A percentile compares a stretch with the other conserved stretches of the same genome.
phyloP scores from a whole-genome alignment of 2,888 invertebrate species.

The Hetaerina titia region DNA sequence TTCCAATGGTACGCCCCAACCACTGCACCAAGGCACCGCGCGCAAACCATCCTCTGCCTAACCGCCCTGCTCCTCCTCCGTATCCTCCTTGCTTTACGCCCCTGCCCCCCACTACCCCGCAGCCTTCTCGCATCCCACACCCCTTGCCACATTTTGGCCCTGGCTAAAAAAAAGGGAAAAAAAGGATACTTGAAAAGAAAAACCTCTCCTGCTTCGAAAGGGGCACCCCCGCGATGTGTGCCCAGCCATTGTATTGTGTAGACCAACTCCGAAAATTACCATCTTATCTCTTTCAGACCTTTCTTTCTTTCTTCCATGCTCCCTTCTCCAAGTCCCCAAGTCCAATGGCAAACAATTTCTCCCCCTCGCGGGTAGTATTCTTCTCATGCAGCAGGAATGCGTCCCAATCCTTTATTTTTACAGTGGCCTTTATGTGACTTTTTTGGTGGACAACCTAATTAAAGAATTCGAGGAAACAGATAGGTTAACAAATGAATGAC shows the following conservation, averaged over 20 bases:
- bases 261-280: constrained; percentile 35
- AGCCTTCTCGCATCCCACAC: background rate
- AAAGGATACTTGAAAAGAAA: background rate
- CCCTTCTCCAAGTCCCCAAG: background rate
- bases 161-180: background rate
- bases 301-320: background rate
- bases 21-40: background rate
- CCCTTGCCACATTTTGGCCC: background rate
- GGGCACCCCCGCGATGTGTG: constrained; percentile 33
- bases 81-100: background rate
- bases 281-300: background rate
- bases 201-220: background rate
- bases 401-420: constrained; percentile 15
- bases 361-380: background rate
- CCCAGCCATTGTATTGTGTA: constrained; percentile 32
- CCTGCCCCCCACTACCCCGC: background rate
- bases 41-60: background rate
- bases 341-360: background rate
- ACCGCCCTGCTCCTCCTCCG: background rate
- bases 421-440: background rate
- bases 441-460: constrained; percentile 22
- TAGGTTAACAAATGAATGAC: constrained; percentile 8
- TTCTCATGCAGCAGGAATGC: constrained; percentile 5
- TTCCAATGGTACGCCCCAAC: background rate
- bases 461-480: constrained; percentile 25